A percentile compares a stretch with the other conserved stretches of the same genome.
These are phyloP conservation scores for Rhinoderma darwinii DNA, from an alignment of 2,113 vertebrate genomes.

Conservation along the genomic window DNA sequence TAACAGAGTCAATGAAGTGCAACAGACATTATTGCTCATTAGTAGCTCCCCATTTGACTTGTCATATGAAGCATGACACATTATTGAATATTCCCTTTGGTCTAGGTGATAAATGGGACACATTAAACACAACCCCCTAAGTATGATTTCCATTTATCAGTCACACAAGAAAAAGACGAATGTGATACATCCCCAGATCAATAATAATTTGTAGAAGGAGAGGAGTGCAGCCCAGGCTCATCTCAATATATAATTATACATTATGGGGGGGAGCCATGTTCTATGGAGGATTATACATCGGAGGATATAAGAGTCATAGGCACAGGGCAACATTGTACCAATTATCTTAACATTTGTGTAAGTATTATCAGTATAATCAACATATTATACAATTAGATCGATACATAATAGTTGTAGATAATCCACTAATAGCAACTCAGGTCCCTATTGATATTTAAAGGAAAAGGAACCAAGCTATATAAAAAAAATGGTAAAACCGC, in stretches of 20 bases:
- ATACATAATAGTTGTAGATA: too few species aligned
- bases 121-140: slow-evolving; percentile 35
- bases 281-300: too few species aligned
- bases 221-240: not conserved
- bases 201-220: slow-evolving; percentile 3
- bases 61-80: slow-evolving; percentile 24
- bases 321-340: too few species aligned
- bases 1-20: slow-evolving; percentile 34
- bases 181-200: not conserved
- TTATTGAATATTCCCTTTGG: slow-evolving; percentile 42
- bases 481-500: too few species aligned
- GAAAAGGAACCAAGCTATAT: too few species aligned
- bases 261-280: too few species aligned
- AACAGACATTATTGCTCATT: slow-evolving; percentile 54
- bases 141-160: slow-evolving; percentile 50
- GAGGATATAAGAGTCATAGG: not conserved
- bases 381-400: too few species aligned
- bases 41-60: slow-evolving; percentile 44
- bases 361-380: too few species aligned
- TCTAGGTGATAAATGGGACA: slow-evolving; percentile 29
- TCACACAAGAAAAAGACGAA: not conserved
- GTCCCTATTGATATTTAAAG: too few species aligned
- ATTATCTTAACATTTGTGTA: too few species aligned
- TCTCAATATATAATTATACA: not conserved
- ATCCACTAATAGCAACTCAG: too few species aligned